A percentile compares a stretch with the other conserved stretches of the same genome.
Conservation (phyloP, 2,797 vertebrate genomes). For the Aeoliscus strigatus region DNA sequence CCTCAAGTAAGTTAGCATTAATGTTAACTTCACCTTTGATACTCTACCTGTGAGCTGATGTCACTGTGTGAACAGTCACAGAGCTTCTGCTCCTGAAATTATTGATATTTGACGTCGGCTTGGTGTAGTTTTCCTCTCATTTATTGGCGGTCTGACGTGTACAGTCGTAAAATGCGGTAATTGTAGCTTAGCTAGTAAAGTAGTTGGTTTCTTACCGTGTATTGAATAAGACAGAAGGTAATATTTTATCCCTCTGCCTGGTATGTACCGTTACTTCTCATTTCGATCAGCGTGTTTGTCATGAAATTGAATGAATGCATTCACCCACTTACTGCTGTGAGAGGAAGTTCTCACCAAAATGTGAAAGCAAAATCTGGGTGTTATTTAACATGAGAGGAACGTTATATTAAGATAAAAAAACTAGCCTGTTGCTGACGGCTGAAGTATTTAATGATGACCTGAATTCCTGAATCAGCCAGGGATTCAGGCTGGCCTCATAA, state of each 20-base stretch:
- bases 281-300: background rate
- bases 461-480: conserved; percentile 42
- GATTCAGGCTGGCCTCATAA: conserved; percentile 4
- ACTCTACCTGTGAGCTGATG: conserved; percentile 7
- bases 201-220: too few species aligned
- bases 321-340: conserved; percentile 39
- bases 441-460: conserved; percentile 58
- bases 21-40: conserved; percentile 10
- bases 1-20: conserved; percentile 32
- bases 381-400: background rate
- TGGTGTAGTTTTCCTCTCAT: background rate
- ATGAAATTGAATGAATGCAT: background rate
- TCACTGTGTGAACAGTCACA: background rate
- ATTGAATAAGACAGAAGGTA: background rate
- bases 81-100: rapidly evolving
- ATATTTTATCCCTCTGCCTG: background rate
- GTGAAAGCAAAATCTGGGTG: conserved; percentile 9
- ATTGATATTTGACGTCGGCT: too few species aligned
- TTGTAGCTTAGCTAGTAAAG: too few species aligned
- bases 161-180: too few species aligned
- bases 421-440: conserved; percentile 34
- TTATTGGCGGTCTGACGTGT: background rate
- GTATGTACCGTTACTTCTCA: background rate
- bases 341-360: conserved; percentile 3
- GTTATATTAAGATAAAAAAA: background rate